Evolutionary conservation across 2,113 vertebrate species (phyloP), one percentile per base, ranked within the genome.

Genomic region (Polypterus bichir): DNA sequence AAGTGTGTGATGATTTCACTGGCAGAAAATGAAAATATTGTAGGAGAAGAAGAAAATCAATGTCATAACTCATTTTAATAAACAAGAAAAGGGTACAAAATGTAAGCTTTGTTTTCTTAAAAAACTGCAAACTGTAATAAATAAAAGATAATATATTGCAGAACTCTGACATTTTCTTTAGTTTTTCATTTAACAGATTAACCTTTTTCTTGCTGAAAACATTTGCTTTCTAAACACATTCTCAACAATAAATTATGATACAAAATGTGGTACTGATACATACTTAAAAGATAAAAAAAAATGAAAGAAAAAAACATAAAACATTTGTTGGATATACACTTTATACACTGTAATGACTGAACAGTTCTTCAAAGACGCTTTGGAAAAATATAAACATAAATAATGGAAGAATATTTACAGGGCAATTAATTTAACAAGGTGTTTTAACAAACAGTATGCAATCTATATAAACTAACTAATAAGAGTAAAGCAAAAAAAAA

Each of bases 61-160:
- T 57, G 56, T 7, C 56, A 57, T 57, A 57, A 57, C 46, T 45
- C 56, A 11, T 45, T 57, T 57, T 57, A 57, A 57, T 57, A 27
- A 57, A 57, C 27, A 27, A 57, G n/a, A 57, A 57, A 57, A 57
- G 56, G 56, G 56, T 57, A 57, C 27, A 57, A 57, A 57, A 57
- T 57, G 9, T 27, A 57, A 57, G 9, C 46, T 27, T 27, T 27
- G 27, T 27, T 27, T 57, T 45, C 46, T 57, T 11, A 57, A 57
- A 55, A 57, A 57, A 57, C 44, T 55, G 27, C 10, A 57, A 57
- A 9, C 8, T 4, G 5, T 44, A 57, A 57, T 57, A 57, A 57
- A 57, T 57, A 57, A 57, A 57, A 45, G 46, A 57, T 57, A 57
- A 57, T 9, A 57, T 57, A 57, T 57, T 57, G 56, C 56, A 45